Evolutionary conservation across 1,140 invertebrate species (phyloP).

Genomic region (Bombyx mori): DNA sequence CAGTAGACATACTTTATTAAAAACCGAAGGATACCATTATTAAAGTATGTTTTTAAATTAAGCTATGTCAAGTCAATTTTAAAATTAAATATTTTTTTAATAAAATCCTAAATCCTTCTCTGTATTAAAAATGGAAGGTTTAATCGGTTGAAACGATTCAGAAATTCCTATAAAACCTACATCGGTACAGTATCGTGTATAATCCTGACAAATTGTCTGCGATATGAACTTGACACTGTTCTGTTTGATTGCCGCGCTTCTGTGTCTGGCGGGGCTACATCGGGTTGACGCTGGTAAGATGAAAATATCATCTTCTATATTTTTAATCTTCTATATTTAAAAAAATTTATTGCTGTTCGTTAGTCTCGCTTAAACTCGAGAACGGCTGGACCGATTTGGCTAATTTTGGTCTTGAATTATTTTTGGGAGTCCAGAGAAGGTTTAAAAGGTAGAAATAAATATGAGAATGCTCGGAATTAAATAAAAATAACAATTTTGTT

Average conservation of each 20-base stretch:
- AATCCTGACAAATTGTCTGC: slow-evolving; percentile 4
- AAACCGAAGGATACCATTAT: no score
- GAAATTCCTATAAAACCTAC: slow-evolving; percentile 29
- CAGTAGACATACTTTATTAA: no score
- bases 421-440: no score
- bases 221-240: slow-evolving; percentile 29
- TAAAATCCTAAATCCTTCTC: slow-evolving; percentile 21
- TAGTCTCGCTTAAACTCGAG: no score
- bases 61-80: neutral
- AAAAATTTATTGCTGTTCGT: no score
- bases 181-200: neutral
- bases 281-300: slow-evolving; percentile 30
- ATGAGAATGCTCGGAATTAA: no score
- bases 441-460: no score
- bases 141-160: slow-evolving; percentile 14
- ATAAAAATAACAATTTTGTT: no score
- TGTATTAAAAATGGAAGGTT: slow-evolving; percentile 22
- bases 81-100: neutral
- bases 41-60: no score
- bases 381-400: no score
- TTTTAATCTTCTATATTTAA: no score
- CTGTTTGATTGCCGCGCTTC: slow-evolving; percentile 15
- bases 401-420: no score
- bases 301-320: neutral
- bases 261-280: slow-evolving; percentile 14